phyloP scores from a whole-genome alignment of 1,140 invertebrate species.

The Popillia japonica region DNA sequence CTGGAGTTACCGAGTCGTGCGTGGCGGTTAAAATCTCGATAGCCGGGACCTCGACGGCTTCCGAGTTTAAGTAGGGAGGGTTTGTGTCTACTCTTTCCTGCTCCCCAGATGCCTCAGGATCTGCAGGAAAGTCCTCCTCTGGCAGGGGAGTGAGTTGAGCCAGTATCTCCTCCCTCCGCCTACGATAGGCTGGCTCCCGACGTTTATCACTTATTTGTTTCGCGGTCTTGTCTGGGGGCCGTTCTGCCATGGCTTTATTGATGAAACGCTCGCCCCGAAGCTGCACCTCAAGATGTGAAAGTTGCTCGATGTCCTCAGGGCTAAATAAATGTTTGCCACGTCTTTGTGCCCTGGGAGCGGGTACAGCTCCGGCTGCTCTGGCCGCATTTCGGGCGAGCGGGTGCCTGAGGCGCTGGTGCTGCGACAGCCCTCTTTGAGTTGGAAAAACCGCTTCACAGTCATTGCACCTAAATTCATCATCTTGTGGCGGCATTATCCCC shows the following conservation, averaged over 20 bases:
- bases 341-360: not conserved
- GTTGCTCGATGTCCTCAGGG: not conserved
- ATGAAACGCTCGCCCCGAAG: slow-evolving; percentile 17
- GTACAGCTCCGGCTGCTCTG: not conserved
- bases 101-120: slow-evolving; percentile 8
- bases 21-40: not conserved
- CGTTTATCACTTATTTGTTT: slow-evolving; percentile 12
- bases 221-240: slow-evolving; percentile 8
- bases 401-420: slow-evolving; percentile 25
- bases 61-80: not conserved
- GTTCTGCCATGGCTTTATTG: not conserved
- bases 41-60: slow-evolving; percentile 18
- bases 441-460: not conserved
- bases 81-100: not conserved
- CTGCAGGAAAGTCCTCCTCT: not conserved
- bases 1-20: slow-evolving; percentile 7
- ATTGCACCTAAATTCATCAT: not conserved
- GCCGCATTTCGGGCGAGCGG: slow-evolving; percentile 32
- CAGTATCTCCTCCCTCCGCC: not conserved
- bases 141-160: not conserved
- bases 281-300: not conserved
- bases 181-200: not conserved
- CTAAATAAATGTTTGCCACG: not conserved
- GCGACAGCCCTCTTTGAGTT: slow-evolving; percentile 7
- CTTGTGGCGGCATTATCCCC: not conserved